Base-by-base conservation (phyloP, 1,140 invertebrate species). In the Lethrus apterus region DNA sequence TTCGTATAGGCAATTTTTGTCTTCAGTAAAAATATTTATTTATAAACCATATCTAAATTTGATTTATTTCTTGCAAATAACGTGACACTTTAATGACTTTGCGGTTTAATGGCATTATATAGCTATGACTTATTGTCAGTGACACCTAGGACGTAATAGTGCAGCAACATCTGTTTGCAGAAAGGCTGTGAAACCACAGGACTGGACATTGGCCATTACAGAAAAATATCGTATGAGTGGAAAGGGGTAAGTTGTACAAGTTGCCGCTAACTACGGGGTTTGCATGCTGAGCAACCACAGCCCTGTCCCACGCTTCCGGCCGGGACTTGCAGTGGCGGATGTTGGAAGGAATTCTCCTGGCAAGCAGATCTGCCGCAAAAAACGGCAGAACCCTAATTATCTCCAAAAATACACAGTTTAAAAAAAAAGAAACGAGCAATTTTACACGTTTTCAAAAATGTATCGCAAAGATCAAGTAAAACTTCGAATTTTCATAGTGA, bases 221-320 rank as follows among this genome's bases (percentile, higher is more conserved):
- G 44, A 54, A 54, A 54, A 54, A 54, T 54, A 54, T 42, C 38
- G 44, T 51, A 47, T 33, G 45, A 49, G 48, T 36, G 21, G 52
- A 32, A 52, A 36, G 46, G 52, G 52, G 50, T 45, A 51, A 50
- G 41, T 53, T 44, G 48, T 47, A 48, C 36, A 54, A 54, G 35
- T 51, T 51, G 36, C 40, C 46, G 40, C 46, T 54, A 54, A 54
- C 49, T 54, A 48, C 49, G 41, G 32, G 46, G 26, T 36, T 36
- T 36, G 52, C 41, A 54, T 51, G 49, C 20, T 54, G 30, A 44
- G 42, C 33, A 45, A 45, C 32, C 50, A 23, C 50, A 48, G 34
- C 32, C 30, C 33, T 26, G 34, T 46, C 34, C 31, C 9, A 17
- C 38, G 18, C 44, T 38, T 46, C n/a, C 33, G 23, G 32, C n/a